Percentiles rank a stretch among this genome's conserved stretches.
Conservation (phyloP, 2,113 vertebrate genomes). For the Sphyrna mokarran region DNA sequence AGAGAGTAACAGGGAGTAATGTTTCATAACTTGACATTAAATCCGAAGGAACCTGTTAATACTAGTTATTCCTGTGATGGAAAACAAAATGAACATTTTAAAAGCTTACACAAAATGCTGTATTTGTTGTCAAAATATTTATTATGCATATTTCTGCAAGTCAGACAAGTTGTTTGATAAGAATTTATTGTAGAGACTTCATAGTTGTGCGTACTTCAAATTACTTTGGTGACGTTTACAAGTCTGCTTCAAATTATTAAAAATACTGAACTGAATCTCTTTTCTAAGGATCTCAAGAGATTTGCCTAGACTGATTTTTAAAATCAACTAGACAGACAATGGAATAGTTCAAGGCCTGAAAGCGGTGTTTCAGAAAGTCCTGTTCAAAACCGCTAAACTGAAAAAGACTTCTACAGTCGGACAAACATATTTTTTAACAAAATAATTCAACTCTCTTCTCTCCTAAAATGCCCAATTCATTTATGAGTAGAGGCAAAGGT, state of each 20-base stretch:
- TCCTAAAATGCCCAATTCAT: neutral
- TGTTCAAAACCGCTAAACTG: neutral
- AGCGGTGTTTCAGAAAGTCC: neutral
- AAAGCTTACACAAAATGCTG: neutral
- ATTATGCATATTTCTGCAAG: conserved; percentile 14
- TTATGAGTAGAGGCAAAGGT: neutral
- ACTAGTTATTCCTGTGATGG: too few relatives aligned
- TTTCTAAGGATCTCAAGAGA: neutral
- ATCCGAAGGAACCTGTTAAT: neutral
- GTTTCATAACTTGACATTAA: neutral
- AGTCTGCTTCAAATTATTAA: conserved; percentile 15
- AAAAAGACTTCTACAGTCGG: neutral
- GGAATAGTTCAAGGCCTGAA: neutral
- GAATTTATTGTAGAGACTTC: conserved; percentile 27
- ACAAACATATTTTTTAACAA: conserved; percentile 24
- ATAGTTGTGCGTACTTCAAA: conserved; percentile 26
- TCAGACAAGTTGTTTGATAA: conserved; percentile 19
- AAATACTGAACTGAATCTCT: conserved; percentile 32
- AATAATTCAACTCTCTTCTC: neutral
- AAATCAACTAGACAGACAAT: neutral
- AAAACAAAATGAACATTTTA: neutral
- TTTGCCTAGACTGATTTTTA: conserved; percentile 5
- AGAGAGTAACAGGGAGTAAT: neutral
- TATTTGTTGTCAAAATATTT: conserved; percentile 30
- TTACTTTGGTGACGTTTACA: conserved; percentile 30